phyloP scores from a whole-genome alignment of 2,888 invertebrate genomes.

The Parochlus steinenii region DNA sequence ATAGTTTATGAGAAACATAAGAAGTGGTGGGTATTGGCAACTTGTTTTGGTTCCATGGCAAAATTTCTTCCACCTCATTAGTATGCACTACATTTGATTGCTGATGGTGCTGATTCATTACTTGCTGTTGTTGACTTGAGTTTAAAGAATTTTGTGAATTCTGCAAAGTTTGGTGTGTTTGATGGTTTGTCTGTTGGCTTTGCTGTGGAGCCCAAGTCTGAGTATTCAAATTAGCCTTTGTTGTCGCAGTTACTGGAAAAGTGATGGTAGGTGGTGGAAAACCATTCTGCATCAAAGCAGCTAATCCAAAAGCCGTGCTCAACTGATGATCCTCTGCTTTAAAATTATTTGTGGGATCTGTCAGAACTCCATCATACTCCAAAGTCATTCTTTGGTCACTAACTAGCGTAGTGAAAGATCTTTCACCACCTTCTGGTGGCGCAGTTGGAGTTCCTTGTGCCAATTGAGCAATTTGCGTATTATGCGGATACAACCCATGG shows the following conservation, averaged over 20 bases:
- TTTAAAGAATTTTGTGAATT: not conserved
- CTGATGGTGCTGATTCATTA: conserved; percentile 15
- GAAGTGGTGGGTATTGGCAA: no score
- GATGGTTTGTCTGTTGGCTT: conserved; percentile 19
- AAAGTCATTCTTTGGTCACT: conserved; percentile 29
- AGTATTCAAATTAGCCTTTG: conserved; percentile 17
- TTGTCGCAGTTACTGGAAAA: conserved; percentile 25
- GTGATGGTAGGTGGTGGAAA: conserved; percentile 46
- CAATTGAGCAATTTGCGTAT: conserved; percentile 31
- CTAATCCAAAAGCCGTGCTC: conserved; percentile 52
- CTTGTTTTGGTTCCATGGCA: conserved; percentile 7
- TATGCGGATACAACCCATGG: conserved; percentile 31
- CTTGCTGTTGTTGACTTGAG: conserved; percentile 1
- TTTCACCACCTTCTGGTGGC: conserved; percentile 29
- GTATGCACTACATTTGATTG: no score
- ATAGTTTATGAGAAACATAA: conserved; percentile 8
- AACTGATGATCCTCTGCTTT: conserved; percentile 59
- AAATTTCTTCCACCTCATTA: conserved; percentile 1
- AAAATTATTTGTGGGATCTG: conserved; percentile 26
- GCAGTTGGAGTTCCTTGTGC: conserved; percentile 31
- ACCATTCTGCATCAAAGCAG: conserved; percentile 60
- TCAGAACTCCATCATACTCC: conserved; percentile 27
- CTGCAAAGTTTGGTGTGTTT: conserved; percentile 8
- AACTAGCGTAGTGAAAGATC: conserved; percentile 32
- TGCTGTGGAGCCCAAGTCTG: conserved; percentile 19